phyloP scores from a whole-genome alignment of 2,888 invertebrate species.

The Nephrotoma appendiculata region DNA sequence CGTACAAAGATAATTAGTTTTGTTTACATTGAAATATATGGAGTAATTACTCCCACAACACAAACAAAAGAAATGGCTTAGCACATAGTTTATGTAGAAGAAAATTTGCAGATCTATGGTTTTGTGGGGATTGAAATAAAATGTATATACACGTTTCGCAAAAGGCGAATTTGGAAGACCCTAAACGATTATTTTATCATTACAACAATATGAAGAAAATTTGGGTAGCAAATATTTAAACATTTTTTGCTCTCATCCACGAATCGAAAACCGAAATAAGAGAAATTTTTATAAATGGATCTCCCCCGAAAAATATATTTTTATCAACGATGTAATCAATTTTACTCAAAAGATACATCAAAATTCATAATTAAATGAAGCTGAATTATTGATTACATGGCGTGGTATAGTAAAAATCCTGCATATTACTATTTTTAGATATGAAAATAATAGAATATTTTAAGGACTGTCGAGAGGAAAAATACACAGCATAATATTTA shows the following conservation, averaged over 20 bases:
- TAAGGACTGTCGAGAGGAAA: not conserved
- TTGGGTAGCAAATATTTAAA: not conserved
- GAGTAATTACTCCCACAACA: not conserved
- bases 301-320: not conserved
- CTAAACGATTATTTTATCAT: not conserved
- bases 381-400: not conserved
- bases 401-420: not conserved
- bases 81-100: not conserved
- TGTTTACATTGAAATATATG: not conserved
- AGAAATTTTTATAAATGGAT: not conserved
- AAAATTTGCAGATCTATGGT: not conserved
- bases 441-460: not conserved
- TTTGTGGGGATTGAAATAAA: not conserved
- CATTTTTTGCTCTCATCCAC: not conserved
- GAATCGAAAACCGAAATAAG: not conserved
- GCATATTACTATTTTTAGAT: not conserved
- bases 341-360: not conserved
- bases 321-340: not conserved
- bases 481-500: not conserved
- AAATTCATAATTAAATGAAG: not conserved
- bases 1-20: not conserved
- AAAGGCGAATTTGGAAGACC: not conserved
- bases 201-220: not conserved
- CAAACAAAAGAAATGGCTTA: not conserved
- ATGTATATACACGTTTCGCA: not conserved